phyloP scores from a whole-genome alignment of 2,888 invertebrate species.

The Sclerodermus sp. region DNA sequence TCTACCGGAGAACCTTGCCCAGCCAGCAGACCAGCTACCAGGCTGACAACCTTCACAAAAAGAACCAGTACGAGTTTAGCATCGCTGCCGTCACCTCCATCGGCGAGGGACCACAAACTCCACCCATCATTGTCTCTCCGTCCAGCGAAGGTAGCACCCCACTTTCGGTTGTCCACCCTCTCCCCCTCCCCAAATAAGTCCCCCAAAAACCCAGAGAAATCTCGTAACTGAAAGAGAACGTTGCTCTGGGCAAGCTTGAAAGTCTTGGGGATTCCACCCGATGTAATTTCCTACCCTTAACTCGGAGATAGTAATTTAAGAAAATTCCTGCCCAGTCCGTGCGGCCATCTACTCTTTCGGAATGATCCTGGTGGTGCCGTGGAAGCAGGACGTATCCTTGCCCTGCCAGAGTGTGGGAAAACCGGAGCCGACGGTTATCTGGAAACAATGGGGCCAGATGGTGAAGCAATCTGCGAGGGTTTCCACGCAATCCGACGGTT shows the following conservation, averaged over 20 bases:
- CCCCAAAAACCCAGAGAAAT: too few relatives aligned
- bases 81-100: constrained; percentile 56
- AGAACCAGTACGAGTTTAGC: constrained; percentile 57
- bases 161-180: too few relatives aligned
- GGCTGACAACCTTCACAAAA: constrained; percentile 53
- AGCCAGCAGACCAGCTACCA: constrained; percentile 53
- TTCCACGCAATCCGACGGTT: constrained; percentile 68
- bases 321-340: constrained; percentile 41
- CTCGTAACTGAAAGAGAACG: too few relatives aligned
- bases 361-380: constrained; percentile 62
- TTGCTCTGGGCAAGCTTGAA: too few relatives aligned
- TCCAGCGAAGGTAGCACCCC: constrained; percentile 55
- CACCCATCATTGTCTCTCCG: constrained; percentile 57
- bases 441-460: constrained; percentile 77
- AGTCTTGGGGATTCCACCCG: too few relatives aligned
- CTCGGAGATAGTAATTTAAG: too few relatives aligned
- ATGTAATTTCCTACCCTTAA: too few relatives aligned
- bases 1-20: constrained; percentile 42
- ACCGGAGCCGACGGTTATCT: constrained; percentile 75
- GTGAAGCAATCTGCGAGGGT: constrained; percentile 72
- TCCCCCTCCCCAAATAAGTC: too few relatives aligned
- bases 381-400: constrained; percentile 83
- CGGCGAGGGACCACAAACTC: constrained; percentile 55
- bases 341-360: constrained; percentile 59
- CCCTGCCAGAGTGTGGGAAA: constrained; percentile 84